A percentile compares a stretch with the other conserved stretches of the same genome.
Conservation (phyloP, 2,113 vertebrate species). For the Excalfactoria chinensis region DNA sequence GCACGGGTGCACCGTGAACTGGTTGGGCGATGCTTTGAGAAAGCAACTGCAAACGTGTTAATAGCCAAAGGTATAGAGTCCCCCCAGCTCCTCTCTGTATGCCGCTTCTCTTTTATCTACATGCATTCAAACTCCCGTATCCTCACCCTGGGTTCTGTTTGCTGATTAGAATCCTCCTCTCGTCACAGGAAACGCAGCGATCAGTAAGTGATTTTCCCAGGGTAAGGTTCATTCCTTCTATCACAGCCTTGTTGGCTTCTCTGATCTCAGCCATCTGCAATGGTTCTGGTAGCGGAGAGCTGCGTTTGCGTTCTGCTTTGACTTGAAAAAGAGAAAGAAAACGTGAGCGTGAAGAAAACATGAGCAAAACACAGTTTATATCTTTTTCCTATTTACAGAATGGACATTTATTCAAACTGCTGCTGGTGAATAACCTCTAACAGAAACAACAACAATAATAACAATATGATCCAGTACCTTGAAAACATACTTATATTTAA, state of each 20-base stretch:
- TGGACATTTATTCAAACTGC: neutral
- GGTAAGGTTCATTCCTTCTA: neutral
- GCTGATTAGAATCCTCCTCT: neutral
- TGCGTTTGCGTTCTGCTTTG: neutral
- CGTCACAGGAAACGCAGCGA: neutral
- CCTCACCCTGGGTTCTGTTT: neutral
- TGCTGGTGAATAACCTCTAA: neutral
- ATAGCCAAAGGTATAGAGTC: neutral
- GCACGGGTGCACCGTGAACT: rapidly evolving
- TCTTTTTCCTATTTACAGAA: neutral
- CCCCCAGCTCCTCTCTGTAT: neutral
- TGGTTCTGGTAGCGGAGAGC: neutral
- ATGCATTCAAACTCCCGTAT: neutral
- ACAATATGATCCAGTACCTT: neutral
- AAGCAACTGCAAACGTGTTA: neutral
- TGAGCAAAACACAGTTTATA: neutral
- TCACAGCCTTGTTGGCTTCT: neutral
- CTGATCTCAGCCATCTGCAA: neutral
- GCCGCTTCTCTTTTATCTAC: neutral
- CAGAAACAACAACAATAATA: neutral
- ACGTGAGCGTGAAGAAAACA: neutral
- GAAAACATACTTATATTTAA: neutral
- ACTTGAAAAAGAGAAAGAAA: neutral
- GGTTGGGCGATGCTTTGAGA: neutral
- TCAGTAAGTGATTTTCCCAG: neutral